A percentile compares a stretch with the other conserved stretches of the same genome.
These are phyloP conservation scores for Brenthis hecate DNA, from an alignment of 2,888 invertebrate species.

Conservation along the genomic window DNA sequence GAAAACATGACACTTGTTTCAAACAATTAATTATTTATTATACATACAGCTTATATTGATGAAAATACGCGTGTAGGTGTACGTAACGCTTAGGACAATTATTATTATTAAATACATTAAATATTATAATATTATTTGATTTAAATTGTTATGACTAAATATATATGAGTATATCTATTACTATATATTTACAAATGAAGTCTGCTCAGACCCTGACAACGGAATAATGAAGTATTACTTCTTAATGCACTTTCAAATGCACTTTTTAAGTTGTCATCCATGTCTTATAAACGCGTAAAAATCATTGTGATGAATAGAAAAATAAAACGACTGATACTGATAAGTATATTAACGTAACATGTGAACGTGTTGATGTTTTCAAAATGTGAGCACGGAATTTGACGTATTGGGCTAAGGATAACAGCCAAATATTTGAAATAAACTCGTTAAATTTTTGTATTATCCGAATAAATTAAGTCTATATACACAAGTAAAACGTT, in stretches of 20 bases:
- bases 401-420: constrained; percentile 11
- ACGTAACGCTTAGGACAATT: constrained; percentile 21
- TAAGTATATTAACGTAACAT: not conserved
- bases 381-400: constrained; percentile 12
- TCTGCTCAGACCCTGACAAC: constrained; percentile 39
- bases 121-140: constrained; percentile 28
- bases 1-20: constrained; percentile 16
- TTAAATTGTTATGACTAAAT: constrained; percentile 28
- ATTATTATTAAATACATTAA: constrained; percentile 24
- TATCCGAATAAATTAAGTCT: constrained; percentile 2
- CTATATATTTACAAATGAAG: constrained; percentile 34
- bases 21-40: constrained; percentile 14
- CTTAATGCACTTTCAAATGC: not conserved
- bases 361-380: constrained; percentile 17
- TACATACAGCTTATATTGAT: constrained; percentile 22
- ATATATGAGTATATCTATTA: constrained; percentile 25
- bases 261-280: not conserved
- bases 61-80: constrained; percentile 29
- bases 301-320: constrained; percentile 7
- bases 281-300: not conserved
- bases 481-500: constrained; percentile 3
- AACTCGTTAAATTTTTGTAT: not conserved
- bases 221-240: constrained; percentile 2
- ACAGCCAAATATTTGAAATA: constrained; percentile 17
- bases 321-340: constrained; percentile 1